Evolutionary conservation across 2,797 vertebrate species (phyloP).

Genomic region (Silurus aristotelis): DNA sequence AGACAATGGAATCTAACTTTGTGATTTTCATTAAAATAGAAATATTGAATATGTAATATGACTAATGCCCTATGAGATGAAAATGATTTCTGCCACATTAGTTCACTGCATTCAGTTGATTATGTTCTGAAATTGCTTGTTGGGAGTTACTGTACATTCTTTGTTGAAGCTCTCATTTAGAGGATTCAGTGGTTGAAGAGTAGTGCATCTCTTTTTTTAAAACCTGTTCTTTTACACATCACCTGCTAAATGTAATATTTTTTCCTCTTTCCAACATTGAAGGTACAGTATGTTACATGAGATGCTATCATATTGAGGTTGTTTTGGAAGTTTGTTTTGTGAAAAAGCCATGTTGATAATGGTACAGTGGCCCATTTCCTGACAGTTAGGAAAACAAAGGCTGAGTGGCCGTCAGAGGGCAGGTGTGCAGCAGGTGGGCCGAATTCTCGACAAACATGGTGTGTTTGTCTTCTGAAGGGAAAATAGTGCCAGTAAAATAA

Average conservation of each 20-base stretch:
- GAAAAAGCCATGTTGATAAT: slow-evolving; percentile 38
- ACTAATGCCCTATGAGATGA: background rate
- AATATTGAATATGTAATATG: background rate
- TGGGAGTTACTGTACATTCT: background rate
- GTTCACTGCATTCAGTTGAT: background rate
- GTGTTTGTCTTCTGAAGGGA: slow-evolving; percentile 78
- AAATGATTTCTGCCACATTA: slow-evolving; percentile 3
- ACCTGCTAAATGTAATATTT: background rate
- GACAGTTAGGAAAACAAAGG: slow-evolving; percentile 65
- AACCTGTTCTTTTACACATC: background rate
- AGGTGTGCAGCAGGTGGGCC: slow-evolving; percentile 87
- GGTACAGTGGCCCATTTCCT: slow-evolving; percentile 43
- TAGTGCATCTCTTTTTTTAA: background rate
- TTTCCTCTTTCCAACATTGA: background rate
- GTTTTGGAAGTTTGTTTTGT: slow-evolving; percentile 17
- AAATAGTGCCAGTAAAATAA: slow-evolving; percentile 72
- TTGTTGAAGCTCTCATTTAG: background rate
- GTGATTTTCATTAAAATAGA: background rate
- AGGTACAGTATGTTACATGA: slow-evolving; percentile 3
- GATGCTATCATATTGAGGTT: slow-evolving; percentile 16
- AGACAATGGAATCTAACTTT: background rate
- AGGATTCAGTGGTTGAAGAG: background rate
- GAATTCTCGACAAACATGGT: slow-evolving; percentile 81
- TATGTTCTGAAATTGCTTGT: background rate
- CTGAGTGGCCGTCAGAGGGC: slow-evolving; percentile 63